Conservation (phyloP, 2,888 invertebrate species). For the Lasioglossum pauxillum region DNA sequence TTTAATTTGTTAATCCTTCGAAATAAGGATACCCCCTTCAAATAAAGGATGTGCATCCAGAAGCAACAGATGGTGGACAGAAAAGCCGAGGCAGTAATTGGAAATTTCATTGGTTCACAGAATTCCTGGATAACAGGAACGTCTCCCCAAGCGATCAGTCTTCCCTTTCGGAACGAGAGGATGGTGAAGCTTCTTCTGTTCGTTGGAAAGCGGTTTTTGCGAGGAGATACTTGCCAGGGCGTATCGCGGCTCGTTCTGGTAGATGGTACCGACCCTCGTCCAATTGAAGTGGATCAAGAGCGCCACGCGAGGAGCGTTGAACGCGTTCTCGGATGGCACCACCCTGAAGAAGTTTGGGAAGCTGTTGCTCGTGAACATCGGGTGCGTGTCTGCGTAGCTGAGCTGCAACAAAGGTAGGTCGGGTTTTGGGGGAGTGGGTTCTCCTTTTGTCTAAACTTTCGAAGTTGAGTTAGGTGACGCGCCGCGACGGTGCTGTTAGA, state of each 20-base stretch:
- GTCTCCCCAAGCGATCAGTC: not conserved
- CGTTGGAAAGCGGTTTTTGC: not conserved
- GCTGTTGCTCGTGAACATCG: slow-evolving; percentile 96
- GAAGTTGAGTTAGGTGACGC: not conserved
- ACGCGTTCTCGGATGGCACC: slow-evolving; percentile 98
- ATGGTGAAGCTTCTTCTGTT: not conserved
- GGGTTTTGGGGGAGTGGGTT: not conserved
- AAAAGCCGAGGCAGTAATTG: not conserved
- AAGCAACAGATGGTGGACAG: no score
- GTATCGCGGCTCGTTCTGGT: slow-evolving; percentile 97
- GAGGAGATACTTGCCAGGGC: slow-evolving; percentile 89
- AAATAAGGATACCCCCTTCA: no score
- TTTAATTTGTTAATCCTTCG: no score
- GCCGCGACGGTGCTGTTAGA: not conserved
- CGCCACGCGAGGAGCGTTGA: slow-evolving; percentile 95
- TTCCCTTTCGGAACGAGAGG: not conserved
- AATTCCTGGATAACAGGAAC: not conserved
- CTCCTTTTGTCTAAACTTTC: not conserved
- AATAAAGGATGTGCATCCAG: no score
- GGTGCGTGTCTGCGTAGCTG: slow-evolving; percentile 98
- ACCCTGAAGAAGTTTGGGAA: slow-evolving; percentile 99
- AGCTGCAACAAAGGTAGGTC: slow-evolving; percentile 86
- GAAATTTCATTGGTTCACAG: not conserved
- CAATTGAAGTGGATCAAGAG: slow-evolving; percentile 97
- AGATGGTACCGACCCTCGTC: slow-evolving; percentile 98